A percentile compares a stretch with the other conserved stretches of the same genome.
These are phyloP conservation scores for Dione vanillae DNA, from an alignment of 2,888 invertebrate genomes.

Conservation along the genomic window DNA sequence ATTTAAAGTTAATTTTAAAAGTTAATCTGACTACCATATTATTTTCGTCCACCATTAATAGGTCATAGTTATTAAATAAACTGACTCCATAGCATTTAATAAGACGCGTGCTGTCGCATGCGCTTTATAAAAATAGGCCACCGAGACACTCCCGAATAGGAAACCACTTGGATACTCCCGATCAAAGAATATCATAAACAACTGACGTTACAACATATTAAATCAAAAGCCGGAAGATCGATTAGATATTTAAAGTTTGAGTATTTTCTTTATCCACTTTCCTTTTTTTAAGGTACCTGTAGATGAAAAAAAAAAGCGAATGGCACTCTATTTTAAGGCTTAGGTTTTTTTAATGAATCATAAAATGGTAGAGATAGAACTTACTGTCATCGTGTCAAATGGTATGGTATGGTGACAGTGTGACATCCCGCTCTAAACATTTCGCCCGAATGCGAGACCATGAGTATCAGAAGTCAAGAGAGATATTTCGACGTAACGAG, in stretches of 20 bases:
- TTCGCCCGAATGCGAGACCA: no score
- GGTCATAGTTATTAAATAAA: conserved; percentile 50
- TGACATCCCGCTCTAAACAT: no score
- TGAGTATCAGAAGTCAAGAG: no score
- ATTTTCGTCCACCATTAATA: neutral
- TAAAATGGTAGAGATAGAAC: no score
- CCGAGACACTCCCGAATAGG: conserved; percentile 76
- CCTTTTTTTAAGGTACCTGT: no score
- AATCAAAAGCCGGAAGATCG: conserved; percentile 44
- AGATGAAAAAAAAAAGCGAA: no score
- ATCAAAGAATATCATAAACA: conserved; percentile 56
- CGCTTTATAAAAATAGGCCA: conserved; percentile 71
- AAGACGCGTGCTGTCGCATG: conserved; percentile 73
- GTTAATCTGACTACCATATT: neutral
- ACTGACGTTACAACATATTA: conserved; percentile 47
- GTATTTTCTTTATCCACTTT: neutral
- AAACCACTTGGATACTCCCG: conserved; percentile 62
- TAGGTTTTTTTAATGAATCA: no score
- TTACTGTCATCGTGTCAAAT: no score
- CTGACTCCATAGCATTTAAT: conserved; percentile 62
- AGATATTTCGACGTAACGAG: no score
- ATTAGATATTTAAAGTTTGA: conserved; percentile 32
- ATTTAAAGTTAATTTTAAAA: no score
- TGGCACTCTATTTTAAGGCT: no score
- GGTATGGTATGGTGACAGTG: no score